Evolutionary conservation across 2,797 vertebrate species (phyloP), one percentile per base, ranked within the genome.

Genomic region (Erethizon dorsatum): DNA sequence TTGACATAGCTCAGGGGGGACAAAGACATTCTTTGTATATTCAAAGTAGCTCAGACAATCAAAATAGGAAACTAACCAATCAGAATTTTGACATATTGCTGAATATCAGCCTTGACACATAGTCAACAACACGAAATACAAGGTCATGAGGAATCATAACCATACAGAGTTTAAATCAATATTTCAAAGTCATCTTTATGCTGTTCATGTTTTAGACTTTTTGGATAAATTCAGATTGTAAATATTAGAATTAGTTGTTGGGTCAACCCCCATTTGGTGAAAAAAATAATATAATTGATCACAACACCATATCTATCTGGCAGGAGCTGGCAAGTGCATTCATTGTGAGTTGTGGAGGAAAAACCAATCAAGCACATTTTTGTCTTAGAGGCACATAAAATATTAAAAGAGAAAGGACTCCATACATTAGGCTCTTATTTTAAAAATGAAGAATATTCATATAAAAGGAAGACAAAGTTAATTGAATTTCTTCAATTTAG

Each of bases 401-500:
- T 87, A 97, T 94, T 97, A 93, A 97, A 94, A 96, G 67, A 82
- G 24, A 97, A 96, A 94, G 28, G 15, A 67, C 79, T 87, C 11
- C 57, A 75, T 71, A 73, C 80, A 96, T 96, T 96, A 96, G 73
- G 18, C 45, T 26, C 41, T 94, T 97, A 86, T 92, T 94, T 94
- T 75, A 59, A 75, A 97, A 95, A 83, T 97, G 78, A 97, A 88
- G 50, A 92, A 57, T 95, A 90, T n/a, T 83, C 50, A 71, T 95
- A 83, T 96, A 95, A 95, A 93, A 96, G 33, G 56, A 94, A 90
- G 47, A 83, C 56, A 83, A 89, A 96, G 88, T 91, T 98, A 97
- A 96, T 90, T 95, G 56, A 20, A 95, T 93, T 96, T 98, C 45
- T 97, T 94, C 61, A 96, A 92, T 91, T 97, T 94, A 96, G 79